A percentile compares a stretch with the other conserved stretches of the same genome.
These are phyloP conservation scores for Pelodiscus sinensis DNA, from an alignment of 2,113 vertebrate species.

Conservation along the genomic window DNA sequence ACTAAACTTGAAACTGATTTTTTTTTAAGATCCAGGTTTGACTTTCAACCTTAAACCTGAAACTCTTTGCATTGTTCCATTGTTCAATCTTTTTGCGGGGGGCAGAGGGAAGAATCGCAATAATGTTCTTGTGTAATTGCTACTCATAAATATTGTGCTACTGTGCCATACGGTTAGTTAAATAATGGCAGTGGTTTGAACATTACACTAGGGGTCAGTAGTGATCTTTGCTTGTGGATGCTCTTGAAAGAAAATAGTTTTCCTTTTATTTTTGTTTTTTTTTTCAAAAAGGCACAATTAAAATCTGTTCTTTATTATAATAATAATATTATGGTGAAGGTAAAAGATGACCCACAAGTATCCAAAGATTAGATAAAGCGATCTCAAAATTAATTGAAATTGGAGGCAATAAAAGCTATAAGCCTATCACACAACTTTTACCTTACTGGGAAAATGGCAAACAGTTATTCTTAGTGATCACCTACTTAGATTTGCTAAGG, in stretches of 20 bases:
- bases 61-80: not conserved
- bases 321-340: rapidly evolving
- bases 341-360: not conserved
- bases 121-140: rapidly evolving
- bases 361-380: not conserved
- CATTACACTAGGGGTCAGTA: slow-evolving; percentile 58
- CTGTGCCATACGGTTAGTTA: rapidly evolving
- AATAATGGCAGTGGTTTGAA: not conserved
- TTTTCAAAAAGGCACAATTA: not conserved
- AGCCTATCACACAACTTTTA: not conserved
- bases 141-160: rapidly evolving
- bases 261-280: not conserved
- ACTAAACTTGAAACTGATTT: not conserved
- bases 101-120: not conserved
- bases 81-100: not conserved
- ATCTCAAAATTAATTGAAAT: not conserved
- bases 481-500: rapidly evolving
- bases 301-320: not conserved
- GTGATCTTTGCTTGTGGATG: not conserved
- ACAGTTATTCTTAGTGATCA: not conserved
- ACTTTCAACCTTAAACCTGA: not conserved
- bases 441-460: not conserved
- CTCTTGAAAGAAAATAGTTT: not conserved
- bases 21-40: not conserved
- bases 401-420: not conserved